Percentiles rank a stretch among this genome's conserved stretches.
These are phyloP conservation scores for Calameuta pallipes DNA, from an alignment of 2,888 invertebrate species.

Conservation along the genomic window DNA sequence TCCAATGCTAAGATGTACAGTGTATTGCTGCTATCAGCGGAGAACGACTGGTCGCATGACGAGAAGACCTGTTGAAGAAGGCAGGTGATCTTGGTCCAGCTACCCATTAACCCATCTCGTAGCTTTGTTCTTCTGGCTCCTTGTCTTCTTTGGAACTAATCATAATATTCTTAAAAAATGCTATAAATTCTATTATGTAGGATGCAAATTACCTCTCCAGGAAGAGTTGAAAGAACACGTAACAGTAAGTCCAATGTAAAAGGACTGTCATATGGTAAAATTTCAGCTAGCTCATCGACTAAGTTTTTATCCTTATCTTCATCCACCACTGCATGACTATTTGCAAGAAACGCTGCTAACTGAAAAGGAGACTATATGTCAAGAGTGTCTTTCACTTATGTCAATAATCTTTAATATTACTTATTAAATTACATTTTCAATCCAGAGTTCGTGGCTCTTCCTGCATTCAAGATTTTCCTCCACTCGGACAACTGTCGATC, in stretches of 20 bases:
- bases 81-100: conserved; percentile 55
- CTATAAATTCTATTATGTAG: conserved; percentile 14
- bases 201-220: conserved; percentile 79
- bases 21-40: conserved; percentile 34
- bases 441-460: background rate
- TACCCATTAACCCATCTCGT: conserved; percentile 40
- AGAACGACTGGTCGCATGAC: conserved; percentile 41
- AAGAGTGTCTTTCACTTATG: background rate
- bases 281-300: conserved; percentile 78
- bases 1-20: conserved; percentile 53
- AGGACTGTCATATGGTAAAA: conserved; percentile 73
- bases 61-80: conserved; percentile 56
- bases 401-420: background rate
- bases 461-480: conserved; percentile 6
- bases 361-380: conserved; percentile 62
- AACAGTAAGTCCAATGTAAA: conserved; percentile 76
- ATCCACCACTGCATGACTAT: conserved; percentile 70
- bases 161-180: conserved; percentile 17
- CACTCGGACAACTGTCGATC: background rate
- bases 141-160: conserved; percentile 46
- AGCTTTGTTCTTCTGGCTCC: conserved; percentile 34
- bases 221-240: conserved; percentile 87
- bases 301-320: conserved; percentile 74
- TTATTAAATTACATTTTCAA: conserved; percentile 1
- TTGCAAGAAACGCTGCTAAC: conserved; percentile 87